Percentiles rank a stretch among this genome's conserved stretches.
These are phyloP conservation scores for Sturnira hondurensis DNA, from an alignment of 2,113 vertebrate species.

Conservation along the genomic window DNA sequence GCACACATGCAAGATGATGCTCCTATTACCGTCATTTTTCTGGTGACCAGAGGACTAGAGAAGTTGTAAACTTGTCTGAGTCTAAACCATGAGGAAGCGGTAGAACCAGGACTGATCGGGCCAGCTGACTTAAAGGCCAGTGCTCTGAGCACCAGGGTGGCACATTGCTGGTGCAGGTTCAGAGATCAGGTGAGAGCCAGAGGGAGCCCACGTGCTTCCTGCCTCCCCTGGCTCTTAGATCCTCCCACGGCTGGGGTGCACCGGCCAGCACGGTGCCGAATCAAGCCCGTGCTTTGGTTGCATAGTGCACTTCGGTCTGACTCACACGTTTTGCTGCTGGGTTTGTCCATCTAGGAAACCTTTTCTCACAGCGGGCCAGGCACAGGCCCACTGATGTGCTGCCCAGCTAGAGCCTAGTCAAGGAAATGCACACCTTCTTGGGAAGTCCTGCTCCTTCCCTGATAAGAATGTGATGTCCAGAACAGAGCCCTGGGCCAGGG, in stretches of 20 bases:
- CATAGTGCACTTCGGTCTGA: not conserved
- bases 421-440: not conserved
- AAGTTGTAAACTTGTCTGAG: not conserved
- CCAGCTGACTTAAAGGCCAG: not conserved
- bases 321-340: not conserved
- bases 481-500: not conserved
- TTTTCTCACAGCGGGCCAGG: not conserved
- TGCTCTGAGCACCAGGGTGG: not conserved
- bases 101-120: not conserved
- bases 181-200: not conserved
- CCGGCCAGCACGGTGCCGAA: rapidly evolving
- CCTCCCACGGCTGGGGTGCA: rapidly evolving
- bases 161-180: not conserved
- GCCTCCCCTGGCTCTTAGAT: not conserved
- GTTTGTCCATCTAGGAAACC: constrained; percentile 5
- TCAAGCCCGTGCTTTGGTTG: not conserved
- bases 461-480: not conserved
- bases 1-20: not conserved
- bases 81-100: not conserved
- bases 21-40: not conserved
- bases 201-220: rapidly evolving
- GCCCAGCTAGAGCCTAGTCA: not conserved
- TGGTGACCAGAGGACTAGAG: not conserved
- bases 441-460: constrained; percentile 5
- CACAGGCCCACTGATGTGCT: not conserved